A percentile compares a stretch with the other conserved stretches of the same genome.
Conservation (phyloP, 1,140 invertebrate genomes). For the Leucophenga varia region DNA sequence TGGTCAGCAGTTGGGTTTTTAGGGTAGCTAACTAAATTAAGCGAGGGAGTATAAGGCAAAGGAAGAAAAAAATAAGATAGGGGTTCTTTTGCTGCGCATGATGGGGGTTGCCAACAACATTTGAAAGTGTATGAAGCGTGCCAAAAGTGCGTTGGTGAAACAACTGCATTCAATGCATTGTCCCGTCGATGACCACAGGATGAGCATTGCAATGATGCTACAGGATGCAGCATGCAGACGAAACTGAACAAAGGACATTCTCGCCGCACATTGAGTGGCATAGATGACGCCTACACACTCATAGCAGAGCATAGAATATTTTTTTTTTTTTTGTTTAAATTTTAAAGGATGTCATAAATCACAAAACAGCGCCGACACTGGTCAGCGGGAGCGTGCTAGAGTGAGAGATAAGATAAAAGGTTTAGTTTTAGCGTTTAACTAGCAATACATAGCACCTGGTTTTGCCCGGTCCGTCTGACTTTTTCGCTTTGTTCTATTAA, state of each 20-base stretch:
- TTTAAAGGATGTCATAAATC: constrained; percentile 35
- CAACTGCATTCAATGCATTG: constrained; percentile 18
- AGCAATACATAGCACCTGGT: no score
- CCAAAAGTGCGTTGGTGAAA: constrained; percentile 45
- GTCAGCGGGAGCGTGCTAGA: neutral
- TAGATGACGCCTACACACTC: constrained; percentile 44
- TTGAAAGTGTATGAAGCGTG: constrained; percentile 28
- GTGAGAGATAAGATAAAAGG: no score
- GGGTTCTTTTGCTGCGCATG: no score
- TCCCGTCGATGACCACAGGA: constrained; percentile 34
- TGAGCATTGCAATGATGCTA: constrained; percentile 1
- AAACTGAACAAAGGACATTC: constrained; percentile 20
- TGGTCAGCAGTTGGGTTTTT: no score
- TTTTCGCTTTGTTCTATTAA: no score
- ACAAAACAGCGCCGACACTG: constrained; percentile 30
- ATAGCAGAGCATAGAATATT: no score
- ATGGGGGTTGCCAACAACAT: neutral
- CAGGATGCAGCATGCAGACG: constrained; percentile 7
- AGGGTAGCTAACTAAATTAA: no score
- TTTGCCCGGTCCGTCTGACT: no score
- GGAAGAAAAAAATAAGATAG: no score
- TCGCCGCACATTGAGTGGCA: constrained; percentile 23
- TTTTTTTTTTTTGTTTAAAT: constrained; percentile 11
- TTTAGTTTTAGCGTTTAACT: no score
- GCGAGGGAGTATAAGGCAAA: no score